phyloP scores from a whole-genome alignment of 2,797 vertebrate genomes.

The Crenichthys baileyi region DNA sequence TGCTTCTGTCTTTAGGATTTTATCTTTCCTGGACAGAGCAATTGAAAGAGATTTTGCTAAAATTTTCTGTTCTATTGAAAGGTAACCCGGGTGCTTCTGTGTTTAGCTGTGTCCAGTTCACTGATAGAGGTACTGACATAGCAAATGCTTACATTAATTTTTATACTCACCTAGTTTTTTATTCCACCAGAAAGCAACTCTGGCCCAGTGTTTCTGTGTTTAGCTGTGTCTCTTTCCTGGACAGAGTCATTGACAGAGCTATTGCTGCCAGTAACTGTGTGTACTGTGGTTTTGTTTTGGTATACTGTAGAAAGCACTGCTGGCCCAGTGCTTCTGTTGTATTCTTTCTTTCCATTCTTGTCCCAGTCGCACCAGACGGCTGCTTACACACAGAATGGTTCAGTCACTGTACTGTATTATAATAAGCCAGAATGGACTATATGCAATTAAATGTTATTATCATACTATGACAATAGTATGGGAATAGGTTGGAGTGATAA shows the following conservation, averaged over 20 bases:
- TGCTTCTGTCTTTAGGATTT: not conserved
- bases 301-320: not conserved
- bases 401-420: not conserved
- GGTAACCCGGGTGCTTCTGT: not conserved
- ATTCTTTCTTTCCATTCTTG: not conserved
- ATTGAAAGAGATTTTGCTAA: not conserved
- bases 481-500: not conserved
- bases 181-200: too few species aligned
- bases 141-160: too few species aligned
- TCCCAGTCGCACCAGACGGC: not conserved
- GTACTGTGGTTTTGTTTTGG: not conserved
- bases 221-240: not conserved
- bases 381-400: not conserved
- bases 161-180: too few species aligned
- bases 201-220: too few species aligned
- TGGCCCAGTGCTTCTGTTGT: not conserved
- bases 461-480: too few species aligned
- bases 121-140: too few species aligned
- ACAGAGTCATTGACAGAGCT: not conserved
- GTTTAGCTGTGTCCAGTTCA: too few species aligned
- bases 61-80: not conserved
- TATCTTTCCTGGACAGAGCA: not conserved
- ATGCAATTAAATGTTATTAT: not conserved
- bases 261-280: not conserved
- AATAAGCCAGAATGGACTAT: too few species aligned